Conservation (phyloP, 1,140 invertebrate genomes). For the Spodoptera frugiperda region DNA sequence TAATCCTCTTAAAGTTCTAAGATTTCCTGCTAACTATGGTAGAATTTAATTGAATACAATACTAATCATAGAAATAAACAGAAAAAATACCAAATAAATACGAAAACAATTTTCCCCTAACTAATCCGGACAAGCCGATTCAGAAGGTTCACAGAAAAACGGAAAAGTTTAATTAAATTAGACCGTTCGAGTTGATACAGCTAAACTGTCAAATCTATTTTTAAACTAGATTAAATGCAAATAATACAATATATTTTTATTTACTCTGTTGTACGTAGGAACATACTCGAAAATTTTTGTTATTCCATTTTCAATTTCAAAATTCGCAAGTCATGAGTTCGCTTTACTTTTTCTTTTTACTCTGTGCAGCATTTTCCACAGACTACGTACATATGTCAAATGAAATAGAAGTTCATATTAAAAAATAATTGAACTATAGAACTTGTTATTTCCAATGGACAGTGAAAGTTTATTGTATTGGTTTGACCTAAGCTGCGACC, state of each 20-base stretch:
- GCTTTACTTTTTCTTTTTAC: neutral
- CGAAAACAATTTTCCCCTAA: neutral
- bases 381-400: neutral
- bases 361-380: neutral
- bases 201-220: too few relatives aligned
- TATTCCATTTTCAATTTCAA: too few relatives aligned
- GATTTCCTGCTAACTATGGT: too few relatives aligned
- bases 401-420: neutral
- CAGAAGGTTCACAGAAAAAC: neutral
- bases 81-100: neutral
- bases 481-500: constrained; percentile 13
- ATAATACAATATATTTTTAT: too few relatives aligned
- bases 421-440: constrained; percentile 12
- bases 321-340: too few relatives aligned
- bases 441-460: neutral
- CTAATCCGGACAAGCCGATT: neutral
- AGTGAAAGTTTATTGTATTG: neutral
- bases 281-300: too few relatives aligned
- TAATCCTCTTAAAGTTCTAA: too few relatives aligned
- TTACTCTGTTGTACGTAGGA: too few relatives aligned
- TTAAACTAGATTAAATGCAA: too few relatives aligned
- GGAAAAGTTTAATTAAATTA: neutral
- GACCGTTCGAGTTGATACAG: neutral
- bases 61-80: neutral
- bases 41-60: too few relatives aligned